Conservation (phyloP, 2,797 vertebrate species). For the Diplodus sargus region DNA sequence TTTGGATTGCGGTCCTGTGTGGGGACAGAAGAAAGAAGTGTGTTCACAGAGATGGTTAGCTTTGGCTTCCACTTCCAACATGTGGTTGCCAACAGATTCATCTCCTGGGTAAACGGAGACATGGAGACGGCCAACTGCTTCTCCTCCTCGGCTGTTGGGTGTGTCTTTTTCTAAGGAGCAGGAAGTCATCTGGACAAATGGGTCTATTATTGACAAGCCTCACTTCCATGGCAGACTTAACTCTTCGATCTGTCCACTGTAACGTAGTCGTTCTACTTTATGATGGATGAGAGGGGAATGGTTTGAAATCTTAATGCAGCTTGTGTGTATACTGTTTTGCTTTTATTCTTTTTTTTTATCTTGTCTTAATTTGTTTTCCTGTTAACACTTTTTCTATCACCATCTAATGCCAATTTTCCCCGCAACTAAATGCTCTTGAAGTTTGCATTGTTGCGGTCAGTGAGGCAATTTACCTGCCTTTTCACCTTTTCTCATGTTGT, state of each 20-base stretch:
- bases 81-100: constrained; percentile 50
- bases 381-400: neutral
- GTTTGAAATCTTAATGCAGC: neutral
- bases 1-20: constrained; percentile 24
- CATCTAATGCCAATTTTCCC: neutral
- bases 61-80: constrained; percentile 40
- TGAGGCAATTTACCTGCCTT: neutral
- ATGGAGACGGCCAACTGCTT: constrained; percentile 20
- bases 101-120: constrained; percentile 46
- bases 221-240: constrained; percentile 8
- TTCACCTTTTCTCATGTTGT: neutral
- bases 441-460: constrained; percentile 6
- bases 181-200: constrained; percentile 71
- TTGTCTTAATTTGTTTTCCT: neutral
- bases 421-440: neutral
- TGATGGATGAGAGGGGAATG: neutral
- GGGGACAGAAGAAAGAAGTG: constrained; percentile 2
- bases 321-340: neutral
- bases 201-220: constrained; percentile 49
- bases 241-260: constrained; percentile 31
- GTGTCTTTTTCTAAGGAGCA: constrained; percentile 39
- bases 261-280: neutral
- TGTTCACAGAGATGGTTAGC: constrained; percentile 3
- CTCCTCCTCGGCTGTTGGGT: constrained; percentile 23
- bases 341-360: neutral